Evolutionary conservation across 2,888 invertebrate species (phyloP).

Genomic region (Phymatocera aterrima): DNA sequence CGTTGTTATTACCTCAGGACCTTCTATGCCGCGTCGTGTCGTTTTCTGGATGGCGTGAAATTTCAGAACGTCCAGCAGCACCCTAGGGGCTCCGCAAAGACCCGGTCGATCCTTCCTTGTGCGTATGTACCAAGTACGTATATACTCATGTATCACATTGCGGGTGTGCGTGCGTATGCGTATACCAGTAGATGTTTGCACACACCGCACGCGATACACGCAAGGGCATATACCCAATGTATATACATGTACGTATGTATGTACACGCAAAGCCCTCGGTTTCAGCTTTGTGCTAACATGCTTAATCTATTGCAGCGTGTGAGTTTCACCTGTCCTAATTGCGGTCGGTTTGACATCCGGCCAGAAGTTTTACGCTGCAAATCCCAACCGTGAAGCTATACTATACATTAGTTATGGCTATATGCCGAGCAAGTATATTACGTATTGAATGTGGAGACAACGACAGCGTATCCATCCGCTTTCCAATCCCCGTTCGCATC

Average conservation of each 20-base stretch:
- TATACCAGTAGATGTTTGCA: too few relatives aligned
- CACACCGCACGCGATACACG: neutral
- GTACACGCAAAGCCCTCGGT: too few relatives aligned
- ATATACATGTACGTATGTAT: neutral
- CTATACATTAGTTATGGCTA: neutral
- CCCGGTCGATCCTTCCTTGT: slow-evolving; percentile 11
- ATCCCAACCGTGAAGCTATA: neutral
- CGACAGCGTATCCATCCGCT: neutral
- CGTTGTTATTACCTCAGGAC: slow-evolving; percentile 8
- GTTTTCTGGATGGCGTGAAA: slow-evolving; percentile 26
- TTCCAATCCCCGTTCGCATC: neutral
- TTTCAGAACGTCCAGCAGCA: slow-evolving; percentile 28
- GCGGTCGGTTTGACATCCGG: slow-evolving; percentile 32
- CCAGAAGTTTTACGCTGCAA: slow-evolving; percentile 22
- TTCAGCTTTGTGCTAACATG: neutral
- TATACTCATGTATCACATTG: neutral
- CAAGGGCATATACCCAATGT: neutral
- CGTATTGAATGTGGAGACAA: slow-evolving; percentile 22
- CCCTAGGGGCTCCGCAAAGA: slow-evolving; percentile 21
- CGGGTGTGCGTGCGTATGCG: neutral
- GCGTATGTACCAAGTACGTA: neutral
- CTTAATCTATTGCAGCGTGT: neutral
- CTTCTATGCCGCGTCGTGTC: neutral
- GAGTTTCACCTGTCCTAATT: slow-evolving; percentile 31
- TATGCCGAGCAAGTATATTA: too few relatives aligned